phyloP scores from a whole-genome alignment of 2,888 invertebrate genomes.

The Cinara cedri region DNA sequence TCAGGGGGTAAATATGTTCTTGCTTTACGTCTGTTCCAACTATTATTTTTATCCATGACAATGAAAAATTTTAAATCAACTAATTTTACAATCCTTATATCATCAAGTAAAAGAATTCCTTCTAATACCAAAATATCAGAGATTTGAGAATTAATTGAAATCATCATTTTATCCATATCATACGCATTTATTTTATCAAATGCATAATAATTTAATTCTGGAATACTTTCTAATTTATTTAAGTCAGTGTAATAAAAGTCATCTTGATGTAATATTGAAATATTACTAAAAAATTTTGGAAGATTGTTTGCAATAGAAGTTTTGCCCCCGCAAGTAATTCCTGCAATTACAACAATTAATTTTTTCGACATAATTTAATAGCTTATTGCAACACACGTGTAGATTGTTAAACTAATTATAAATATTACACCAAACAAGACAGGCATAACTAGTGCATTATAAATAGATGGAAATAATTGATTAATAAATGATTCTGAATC shows the following conservation, averaged over 20 bases:
- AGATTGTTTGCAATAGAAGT: slow-evolving; percentile 73
- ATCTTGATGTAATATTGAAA: slow-evolving; percentile 73
- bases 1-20: slow-evolving; percentile 57
- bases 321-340: slow-evolving; percentile 85
- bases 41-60: slow-evolving; percentile 42
- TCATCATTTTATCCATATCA: slow-evolving; percentile 74
- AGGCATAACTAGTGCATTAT: slow-evolving; percentile 69
- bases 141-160: slow-evolving; percentile 60
- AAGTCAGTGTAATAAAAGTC: slow-evolving; percentile 74
- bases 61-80: slow-evolving; percentile 53
- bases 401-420: slow-evolving; percentile 71
- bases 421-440: slow-evolving; percentile 70
- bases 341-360: slow-evolving; percentile 74
- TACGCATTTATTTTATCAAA: slow-evolving; percentile 76
- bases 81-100: slow-evolving; percentile 21
- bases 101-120: slow-evolving; percentile 56
- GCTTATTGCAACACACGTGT: slow-evolving; percentile 63
- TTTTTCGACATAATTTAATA: slow-evolving; percentile 49
- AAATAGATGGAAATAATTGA: slow-evolving; percentile 67
- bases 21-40: slow-evolving; percentile 43
- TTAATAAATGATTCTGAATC: slow-evolving; percentile 67
- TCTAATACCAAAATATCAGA: slow-evolving; percentile 52
- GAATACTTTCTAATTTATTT: slow-evolving; percentile 70
- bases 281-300: slow-evolving; percentile 63
- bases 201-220: slow-evolving; percentile 74